Percentiles rank a stretch among this genome's conserved stretches.
phyloP scores from a whole-genome alignment of 2,797 vertebrate species.

The Catamblyrhynchus diadema region DNA sequence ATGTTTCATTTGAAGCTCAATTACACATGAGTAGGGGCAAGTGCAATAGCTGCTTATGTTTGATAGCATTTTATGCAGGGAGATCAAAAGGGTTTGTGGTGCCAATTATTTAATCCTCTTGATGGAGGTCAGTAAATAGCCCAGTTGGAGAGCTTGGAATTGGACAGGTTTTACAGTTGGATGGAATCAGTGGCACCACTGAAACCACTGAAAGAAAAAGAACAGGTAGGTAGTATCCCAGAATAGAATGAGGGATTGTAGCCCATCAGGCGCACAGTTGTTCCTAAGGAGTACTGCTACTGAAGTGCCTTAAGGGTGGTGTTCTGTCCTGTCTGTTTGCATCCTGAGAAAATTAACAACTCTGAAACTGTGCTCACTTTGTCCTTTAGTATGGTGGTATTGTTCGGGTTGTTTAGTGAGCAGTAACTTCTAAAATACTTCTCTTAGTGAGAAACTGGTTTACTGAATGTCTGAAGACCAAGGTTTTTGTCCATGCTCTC shows the following conservation, averaged over 20 bases:
- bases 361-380: background rate
- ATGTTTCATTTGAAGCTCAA: conserved; percentile 7
- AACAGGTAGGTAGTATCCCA: background rate
- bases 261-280: background rate
- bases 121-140: background rate
- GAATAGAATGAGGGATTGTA: background rate
- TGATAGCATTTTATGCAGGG: background rate
- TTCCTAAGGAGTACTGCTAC: background rate
- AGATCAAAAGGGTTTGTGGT: background rate
- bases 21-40: background rate
- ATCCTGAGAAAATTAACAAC: background rate
- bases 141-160: background rate
- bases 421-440: background rate
- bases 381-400: background rate
- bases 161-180: background rate
- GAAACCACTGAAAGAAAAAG: background rate
- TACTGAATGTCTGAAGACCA: background rate
- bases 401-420: background rate
- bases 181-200: background rate
- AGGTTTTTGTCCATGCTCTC: background rate
- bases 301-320: background rate
- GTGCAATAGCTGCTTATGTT: background rate
- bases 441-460: background rate
- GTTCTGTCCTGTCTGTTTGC: background rate
- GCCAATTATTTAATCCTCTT: conserved; percentile 7